phyloP scores from a whole-genome alignment of 2,888 invertebrate genomes.

The Ennomos erosarius region DNA sequence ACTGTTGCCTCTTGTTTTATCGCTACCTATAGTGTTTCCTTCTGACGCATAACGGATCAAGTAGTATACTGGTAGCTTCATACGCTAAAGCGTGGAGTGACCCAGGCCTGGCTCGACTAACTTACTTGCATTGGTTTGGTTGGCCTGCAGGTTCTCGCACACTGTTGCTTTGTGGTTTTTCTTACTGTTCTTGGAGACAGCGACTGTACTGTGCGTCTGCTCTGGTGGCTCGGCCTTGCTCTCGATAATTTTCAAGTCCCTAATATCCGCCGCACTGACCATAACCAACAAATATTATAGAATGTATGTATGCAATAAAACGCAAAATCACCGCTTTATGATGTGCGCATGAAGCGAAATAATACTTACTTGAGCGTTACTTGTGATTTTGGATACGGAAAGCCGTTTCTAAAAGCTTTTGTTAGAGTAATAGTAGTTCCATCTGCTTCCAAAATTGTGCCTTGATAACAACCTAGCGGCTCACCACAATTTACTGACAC shows the following conservation, averaged over 20 bases:
- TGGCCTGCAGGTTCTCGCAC: slow-evolving; percentile 72
- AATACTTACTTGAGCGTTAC: slow-evolving; percentile 77
- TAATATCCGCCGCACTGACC: slow-evolving; percentile 89
- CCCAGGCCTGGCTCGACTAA: not conserved
- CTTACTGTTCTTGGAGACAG: slow-evolving; percentile 68
- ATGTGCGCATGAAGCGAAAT: not conserved
- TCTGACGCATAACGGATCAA: no score
- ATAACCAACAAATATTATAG: slow-evolving; percentile 9
- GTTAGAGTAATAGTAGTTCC: slow-evolving; percentile 89
- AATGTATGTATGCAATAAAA: no score
- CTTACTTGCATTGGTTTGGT: slow-evolving; percentile 54
- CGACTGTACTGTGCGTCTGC: slow-evolving; percentile 73
- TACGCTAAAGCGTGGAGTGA: no score
- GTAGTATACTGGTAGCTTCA: no score
- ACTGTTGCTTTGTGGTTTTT: slow-evolving; percentile 69
- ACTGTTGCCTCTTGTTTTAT: no score
- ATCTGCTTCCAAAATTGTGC: slow-evolving; percentile 90
- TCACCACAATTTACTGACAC: slow-evolving; percentile 94
- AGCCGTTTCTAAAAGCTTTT: slow-evolving; percentile 93
- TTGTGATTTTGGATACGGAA: slow-evolving; percentile 78
- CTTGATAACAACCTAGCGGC: slow-evolving; percentile 92
- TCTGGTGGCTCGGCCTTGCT: slow-evolving; percentile 75
- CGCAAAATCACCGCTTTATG: no score
- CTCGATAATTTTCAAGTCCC: slow-evolving; percentile 91
- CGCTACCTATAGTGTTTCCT: no score